A percentile compares a stretch with the other conserved stretches of the same genome.
Conservation (phyloP, 1,140 invertebrate species). For the Catajapyx aquilonaris region DNA sequence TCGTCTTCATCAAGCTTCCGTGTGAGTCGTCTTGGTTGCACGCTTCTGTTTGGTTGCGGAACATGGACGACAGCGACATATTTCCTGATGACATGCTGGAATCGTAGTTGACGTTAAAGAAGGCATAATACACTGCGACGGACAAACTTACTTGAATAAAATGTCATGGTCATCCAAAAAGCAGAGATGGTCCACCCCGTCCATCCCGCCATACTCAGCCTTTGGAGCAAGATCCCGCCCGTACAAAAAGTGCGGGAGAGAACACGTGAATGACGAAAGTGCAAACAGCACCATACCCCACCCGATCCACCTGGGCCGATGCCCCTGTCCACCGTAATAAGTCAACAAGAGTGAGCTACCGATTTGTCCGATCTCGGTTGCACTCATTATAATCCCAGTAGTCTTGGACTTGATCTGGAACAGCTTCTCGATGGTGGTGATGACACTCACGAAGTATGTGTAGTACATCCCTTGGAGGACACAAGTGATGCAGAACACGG, state of each 20-base stretch:
- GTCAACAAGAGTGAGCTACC: slow-evolving; percentile 68
- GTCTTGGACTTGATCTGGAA: slow-evolving; percentile 90
- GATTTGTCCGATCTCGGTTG: slow-evolving; percentile 88
- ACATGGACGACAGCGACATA: too few species aligned
- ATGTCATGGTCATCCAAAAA: too few species aligned
- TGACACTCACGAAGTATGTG: slow-evolving; percentile 88
- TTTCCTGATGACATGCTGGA: too few species aligned
- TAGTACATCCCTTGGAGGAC: slow-evolving; percentile 84
- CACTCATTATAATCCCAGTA: slow-evolving; percentile 78
- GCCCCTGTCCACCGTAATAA: slow-evolving; percentile 80
- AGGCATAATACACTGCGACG: too few species aligned
- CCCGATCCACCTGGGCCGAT: slow-evolving; percentile 89
- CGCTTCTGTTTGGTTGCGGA: too few species aligned
- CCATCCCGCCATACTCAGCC: too few species aligned
- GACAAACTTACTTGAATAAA: too few species aligned
- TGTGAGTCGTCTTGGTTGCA: too few species aligned
- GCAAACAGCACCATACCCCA: slow-evolving; percentile 81
- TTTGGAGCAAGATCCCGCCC: too few species aligned
- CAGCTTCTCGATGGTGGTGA: slow-evolving; percentile 90
- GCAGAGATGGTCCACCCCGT: not conserved
- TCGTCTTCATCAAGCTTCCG: slow-evolving; percentile 46
- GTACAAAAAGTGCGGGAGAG: slow-evolving; percentile 30
- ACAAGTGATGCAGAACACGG: slow-evolving; percentile 70
- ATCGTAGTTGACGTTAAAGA: too few species aligned
- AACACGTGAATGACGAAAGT: slow-evolving; percentile 65